These are phyloP conservation scores for Pseudopipra pipra DNA, from an alignment of 2,113 vertebrate genomes.

Conservation along the genomic window DNA sequence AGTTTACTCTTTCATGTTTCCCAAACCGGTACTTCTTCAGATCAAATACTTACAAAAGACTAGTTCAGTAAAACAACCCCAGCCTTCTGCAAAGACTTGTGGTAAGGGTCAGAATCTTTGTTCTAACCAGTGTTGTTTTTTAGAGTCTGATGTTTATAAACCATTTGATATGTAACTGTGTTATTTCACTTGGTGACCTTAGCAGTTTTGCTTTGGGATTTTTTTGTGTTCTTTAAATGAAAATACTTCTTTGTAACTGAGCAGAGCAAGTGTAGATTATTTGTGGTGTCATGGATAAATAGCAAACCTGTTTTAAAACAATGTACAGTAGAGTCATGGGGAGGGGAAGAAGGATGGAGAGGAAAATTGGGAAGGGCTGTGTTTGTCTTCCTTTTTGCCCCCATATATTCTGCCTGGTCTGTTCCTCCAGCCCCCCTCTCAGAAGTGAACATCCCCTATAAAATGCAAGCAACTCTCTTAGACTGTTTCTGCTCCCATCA, in stretches of 20 bases:
- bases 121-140: not conserved
- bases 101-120: not conserved
- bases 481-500: not conserved
- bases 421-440: not conserved
- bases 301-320: not conserved
- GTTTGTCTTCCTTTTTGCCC: not conserved
- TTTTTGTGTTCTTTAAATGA: not conserved
- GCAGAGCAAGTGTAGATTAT: not conserved
- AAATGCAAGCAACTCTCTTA: accelerated
- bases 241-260: not conserved
- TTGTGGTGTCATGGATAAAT: not conserved
- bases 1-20: not conserved
- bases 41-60: not conserved
- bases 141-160: not conserved
- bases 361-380: not conserved
- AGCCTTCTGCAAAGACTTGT: not conserved
- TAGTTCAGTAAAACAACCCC: not conserved
- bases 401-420: not conserved
- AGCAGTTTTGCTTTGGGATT: not conserved
- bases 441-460: not conserved
- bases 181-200: not conserved
- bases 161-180: not conserved
- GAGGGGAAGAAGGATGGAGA: not conserved
- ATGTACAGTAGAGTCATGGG: not conserved
- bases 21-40: accelerated